These are phyloP conservation scores for Pampusana beccarii DNA, from an alignment of 2,113 vertebrate genomes.

Conservation along the genomic window DNA sequence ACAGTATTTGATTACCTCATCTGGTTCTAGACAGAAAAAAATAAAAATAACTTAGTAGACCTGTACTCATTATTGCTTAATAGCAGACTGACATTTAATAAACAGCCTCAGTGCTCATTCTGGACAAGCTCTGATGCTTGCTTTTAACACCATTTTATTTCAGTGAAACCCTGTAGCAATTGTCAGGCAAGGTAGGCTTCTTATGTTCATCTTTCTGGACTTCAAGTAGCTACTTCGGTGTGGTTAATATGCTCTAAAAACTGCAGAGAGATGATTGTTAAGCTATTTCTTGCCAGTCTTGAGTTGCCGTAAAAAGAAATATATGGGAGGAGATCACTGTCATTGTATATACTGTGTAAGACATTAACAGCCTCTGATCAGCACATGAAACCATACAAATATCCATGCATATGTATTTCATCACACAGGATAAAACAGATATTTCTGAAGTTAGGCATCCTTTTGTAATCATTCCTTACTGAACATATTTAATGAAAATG, in stretches of 20 bases:
- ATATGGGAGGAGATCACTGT: background rate
- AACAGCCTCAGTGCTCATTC: background rate
- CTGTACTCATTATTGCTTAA: background rate
- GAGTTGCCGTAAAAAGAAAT: background rate
- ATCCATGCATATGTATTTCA: background rate
- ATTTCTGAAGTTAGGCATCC: background rate
- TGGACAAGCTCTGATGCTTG: background rate
- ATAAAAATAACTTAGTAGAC: background rate
- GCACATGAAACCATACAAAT: background rate
- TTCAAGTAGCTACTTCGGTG: background rate
- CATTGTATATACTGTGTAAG: background rate
- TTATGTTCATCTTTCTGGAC: background rate
- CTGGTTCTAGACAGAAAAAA: background rate
- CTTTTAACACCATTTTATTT: background rate
- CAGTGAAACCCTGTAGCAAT: background rate
- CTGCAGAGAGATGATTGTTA: background rate
- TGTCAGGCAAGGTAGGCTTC: background rate
- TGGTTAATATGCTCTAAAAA: background rate
- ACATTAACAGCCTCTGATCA: background rate
- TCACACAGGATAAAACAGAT: background rate
- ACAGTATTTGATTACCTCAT: background rate
- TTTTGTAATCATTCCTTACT: background rate
- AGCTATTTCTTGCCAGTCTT: background rate
- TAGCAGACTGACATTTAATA: background rate
- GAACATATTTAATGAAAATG: background rate